Evolutionary conservation across 2,888 invertebrate species (phyloP), one percentile per base, ranked within the genome.

Genomic region (Trachelus troglodyta): DNA sequence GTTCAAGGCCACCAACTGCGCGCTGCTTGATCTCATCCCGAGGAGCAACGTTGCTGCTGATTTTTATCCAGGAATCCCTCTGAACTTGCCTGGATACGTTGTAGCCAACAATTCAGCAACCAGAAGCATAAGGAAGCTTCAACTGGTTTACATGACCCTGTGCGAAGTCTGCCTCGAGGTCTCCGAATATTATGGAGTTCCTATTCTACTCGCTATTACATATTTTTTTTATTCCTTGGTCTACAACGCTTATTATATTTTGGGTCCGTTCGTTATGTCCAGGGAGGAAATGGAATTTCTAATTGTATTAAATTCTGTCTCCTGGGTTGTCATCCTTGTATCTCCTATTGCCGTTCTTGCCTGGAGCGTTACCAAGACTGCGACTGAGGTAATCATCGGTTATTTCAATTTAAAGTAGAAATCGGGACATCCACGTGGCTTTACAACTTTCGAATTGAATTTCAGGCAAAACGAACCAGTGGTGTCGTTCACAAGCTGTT

Each of bases 111-210:
- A 9, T 56, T 56, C 23, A 23, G 23, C 56, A 2, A 56, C 15
- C 23, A 9, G 23, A 56, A 23, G 56, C 2, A 56, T 56, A 56
- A 23, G 56, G 56, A 56, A 56, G 23, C 56, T 56, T 2, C 23
- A 56, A 75, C 75, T 79, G 0, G 73, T 80, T 11, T 81, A 87
- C 69, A 75, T 69, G 9, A 74, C 75, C 4, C 77, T 86, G 2
- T 85, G 80, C 75, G 77, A 84, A 3, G 78, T 83, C 23, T 77
- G 76, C n/a, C 69, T 12, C 1, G 81, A 83, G 11, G 40, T 86
- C 35, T 79, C 86, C 0, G 69, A 80, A 1, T 83, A 84, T 31
- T 85, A 85, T 71, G 82, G 85, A 0, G 1, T 84, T 11, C 81
- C 85, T 9, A 77, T 77, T 4, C 74, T 87, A 0, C 33, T 79